A percentile compares a stretch with the other conserved stretches of the same genome.
Conservation (phyloP, 2,888 invertebrate genomes). For the Syrista parreyssii region DNA sequence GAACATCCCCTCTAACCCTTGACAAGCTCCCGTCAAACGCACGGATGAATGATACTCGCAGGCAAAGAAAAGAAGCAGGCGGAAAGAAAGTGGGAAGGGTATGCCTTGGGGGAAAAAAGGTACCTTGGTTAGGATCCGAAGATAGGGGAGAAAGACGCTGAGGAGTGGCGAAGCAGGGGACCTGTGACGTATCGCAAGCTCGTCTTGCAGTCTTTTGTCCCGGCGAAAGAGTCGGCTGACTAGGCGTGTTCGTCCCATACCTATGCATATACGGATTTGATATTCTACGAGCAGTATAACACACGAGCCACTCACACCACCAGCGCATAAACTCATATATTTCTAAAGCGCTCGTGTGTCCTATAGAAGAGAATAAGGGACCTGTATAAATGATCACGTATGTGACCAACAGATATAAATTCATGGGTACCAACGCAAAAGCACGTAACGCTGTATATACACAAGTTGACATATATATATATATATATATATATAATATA, state of each 20-base stretch:
- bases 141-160: neutral
- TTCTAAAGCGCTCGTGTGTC: neutral
- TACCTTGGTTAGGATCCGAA: neutral
- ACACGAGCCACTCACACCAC: neutral
- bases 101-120: neutral
- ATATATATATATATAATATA: neutral
- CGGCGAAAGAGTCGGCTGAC: neutral
- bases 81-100: neutral
- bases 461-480: neutral
- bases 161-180: neutral
- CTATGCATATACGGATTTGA: neutral
- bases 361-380: neutral
- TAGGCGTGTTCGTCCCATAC: neutral
- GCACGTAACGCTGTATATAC: neutral
- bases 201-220: neutral
- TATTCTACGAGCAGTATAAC: neutral
- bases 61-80: neutral
- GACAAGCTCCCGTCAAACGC: neutral
- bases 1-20: neutral
- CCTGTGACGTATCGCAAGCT: neutral
- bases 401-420: neutral
- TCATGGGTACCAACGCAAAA: neutral
- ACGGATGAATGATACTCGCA: neutral
- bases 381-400: neutral
- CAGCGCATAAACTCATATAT: neutral